Percentiles rank a stretch among this genome's conserved stretches.
Conservation (phyloP, 1,140 invertebrate species). For the Dermatophagoides farinae region DNA sequence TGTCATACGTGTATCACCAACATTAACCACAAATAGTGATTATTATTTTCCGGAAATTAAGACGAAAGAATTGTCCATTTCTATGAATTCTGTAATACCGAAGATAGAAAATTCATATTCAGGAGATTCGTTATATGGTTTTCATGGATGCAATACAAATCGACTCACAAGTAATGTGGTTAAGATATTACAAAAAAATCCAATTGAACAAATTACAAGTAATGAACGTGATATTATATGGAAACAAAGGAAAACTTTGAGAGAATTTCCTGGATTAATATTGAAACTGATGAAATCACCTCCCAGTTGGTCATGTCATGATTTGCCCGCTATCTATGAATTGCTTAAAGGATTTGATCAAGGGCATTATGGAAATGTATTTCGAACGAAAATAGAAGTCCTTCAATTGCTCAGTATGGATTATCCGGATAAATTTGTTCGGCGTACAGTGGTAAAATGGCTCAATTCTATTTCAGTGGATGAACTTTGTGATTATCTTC, state of each 20-base stretch:
- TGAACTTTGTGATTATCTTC: conserved; percentile 70
- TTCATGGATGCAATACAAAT: background rate
- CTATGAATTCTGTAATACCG: background rate
- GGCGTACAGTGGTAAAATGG: conserved; percentile 59
- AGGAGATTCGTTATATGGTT: background rate
- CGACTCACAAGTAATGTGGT: conserved; percentile 2
- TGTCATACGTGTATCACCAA: background rate
- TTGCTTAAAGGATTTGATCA: conserved; percentile 33
- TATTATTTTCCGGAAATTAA: background rate
- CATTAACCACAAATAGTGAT: background rate
- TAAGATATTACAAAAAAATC: conserved; percentile 14
- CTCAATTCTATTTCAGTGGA: conserved; percentile 56
- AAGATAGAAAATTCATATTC: background rate
- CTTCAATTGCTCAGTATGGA: conserved; percentile 73
- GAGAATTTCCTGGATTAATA: conserved; percentile 57
- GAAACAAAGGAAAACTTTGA: conserved; percentile 78
- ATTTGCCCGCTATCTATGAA: conserved; percentile 60
- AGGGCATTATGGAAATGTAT: conserved; percentile 39
- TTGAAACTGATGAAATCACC: conserved; percentile 75
- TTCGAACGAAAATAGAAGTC: conserved; percentile 60
- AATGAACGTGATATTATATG: conserved; percentile 58
- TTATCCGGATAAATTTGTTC: conserved; percentile 70
- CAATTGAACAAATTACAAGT: conserved; percentile 19
- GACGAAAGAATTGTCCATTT: conserved; percentile 1
- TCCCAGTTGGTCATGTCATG: conserved; percentile 67